Evolutionary conservation across 2,113 vertebrate species (phyloP).

Genomic region (Anolis sagrei): DNA sequence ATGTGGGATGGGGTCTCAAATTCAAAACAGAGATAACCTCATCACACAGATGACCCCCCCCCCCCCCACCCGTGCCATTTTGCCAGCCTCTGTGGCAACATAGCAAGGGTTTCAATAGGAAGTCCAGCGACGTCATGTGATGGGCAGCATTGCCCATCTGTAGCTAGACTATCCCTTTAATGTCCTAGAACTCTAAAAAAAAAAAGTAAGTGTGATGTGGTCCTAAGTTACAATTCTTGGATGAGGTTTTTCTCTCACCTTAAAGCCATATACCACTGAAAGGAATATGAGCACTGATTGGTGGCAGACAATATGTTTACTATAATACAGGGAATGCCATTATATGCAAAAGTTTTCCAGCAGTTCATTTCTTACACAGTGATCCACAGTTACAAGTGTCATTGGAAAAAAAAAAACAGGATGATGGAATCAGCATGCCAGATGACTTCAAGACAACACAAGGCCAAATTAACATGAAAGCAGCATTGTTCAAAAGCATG

Average conservation of each 20-base stretch:
- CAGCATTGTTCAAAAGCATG: neutral
- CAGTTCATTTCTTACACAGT: neutral
- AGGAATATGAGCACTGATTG: constrained; percentile 18
- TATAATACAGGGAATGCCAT: neutral
- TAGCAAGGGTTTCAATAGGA: too few species aligned
- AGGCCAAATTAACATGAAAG: neutral
- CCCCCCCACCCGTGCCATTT: too few species aligned
- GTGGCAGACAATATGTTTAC: neutral
- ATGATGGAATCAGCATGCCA: neutral
- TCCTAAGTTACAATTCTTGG: constrained; percentile 2
- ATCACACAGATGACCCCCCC: too few species aligned
- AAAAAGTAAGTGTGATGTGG: too few species aligned
- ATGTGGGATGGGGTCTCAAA: too few species aligned
- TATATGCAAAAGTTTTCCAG: neutral
- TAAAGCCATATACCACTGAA: neutral
- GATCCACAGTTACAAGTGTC: neutral
- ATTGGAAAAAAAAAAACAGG: neutral
- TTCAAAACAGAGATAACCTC: constrained; percentile 37
- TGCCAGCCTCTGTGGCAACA: too few species aligned
- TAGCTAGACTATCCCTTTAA: too few species aligned
- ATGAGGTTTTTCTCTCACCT: neutral
- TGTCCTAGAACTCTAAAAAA: too few species aligned
- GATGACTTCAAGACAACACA: neutral
- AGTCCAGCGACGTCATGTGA: too few species aligned
- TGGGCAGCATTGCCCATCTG: too few species aligned